A percentile compares a stretch with the other conserved stretches of the same genome.
These are phyloP conservation scores for Podarcis cretensis DNA, from an alignment of 2,113 vertebrate species.

Conservation along the genomic window DNA sequence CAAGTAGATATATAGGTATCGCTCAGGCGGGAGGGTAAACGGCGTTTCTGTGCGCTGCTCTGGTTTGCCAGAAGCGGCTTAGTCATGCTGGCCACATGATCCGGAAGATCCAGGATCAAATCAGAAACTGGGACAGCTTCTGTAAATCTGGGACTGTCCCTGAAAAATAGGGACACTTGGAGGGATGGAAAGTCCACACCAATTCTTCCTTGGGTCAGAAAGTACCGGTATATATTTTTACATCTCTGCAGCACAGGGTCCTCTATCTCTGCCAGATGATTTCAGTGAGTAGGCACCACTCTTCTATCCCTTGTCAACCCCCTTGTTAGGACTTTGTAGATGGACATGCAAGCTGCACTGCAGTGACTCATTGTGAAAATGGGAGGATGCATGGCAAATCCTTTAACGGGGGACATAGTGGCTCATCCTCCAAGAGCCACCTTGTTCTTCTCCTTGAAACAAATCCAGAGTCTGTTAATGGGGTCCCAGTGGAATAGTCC, in stretches of 20 bases:
- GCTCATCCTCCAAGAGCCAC: neutral
- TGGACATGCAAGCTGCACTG: neutral
- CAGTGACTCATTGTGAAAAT: neutral
- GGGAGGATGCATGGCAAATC: neutral
- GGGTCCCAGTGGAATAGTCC: neutral
- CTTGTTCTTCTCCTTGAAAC: slow-evolving; percentile 21
- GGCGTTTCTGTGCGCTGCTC: no score
- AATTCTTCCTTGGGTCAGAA: no score
- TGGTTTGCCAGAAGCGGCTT: no score
- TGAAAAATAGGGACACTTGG: no score
- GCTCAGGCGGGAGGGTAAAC: no score
- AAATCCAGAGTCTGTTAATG: slow-evolving; percentile 9
- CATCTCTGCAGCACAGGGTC: neutral
- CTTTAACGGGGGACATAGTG: neutral
- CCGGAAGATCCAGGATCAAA: no score
- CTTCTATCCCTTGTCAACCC: neutral
- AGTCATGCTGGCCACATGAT: no score
- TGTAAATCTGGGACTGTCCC: no score
- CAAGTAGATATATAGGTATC: no score
- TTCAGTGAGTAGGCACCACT: neutral
- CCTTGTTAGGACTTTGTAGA: neutral
- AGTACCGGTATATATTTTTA: neutral
- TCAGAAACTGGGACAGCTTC: no score
- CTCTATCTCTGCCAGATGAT: neutral
- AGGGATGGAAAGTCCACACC: no score